Conservation (phyloP, 2,113 vertebrate species). For the Brevimyrus niger region DNA sequence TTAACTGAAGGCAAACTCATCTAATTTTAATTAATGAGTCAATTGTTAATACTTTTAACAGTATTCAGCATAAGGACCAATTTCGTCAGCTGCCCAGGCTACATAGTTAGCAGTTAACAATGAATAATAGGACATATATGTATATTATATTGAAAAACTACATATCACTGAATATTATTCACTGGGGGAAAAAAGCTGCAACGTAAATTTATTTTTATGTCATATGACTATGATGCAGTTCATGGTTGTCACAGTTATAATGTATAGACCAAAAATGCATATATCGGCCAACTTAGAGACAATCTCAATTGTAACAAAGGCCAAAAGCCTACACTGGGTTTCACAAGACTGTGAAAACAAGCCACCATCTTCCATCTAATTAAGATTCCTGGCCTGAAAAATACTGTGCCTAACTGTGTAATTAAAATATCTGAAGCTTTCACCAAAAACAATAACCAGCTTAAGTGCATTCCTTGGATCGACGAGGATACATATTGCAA, state of each 20-base stretch:
- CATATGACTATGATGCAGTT: not conserved
- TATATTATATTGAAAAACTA: not conserved
- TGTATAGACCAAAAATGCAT: not conserved
- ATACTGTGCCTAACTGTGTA: not conserved
- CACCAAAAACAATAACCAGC: not conserved
- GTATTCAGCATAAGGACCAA: not conserved
- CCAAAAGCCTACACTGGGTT: not conserved
- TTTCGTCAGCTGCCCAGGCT: not conserved
- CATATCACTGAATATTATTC: not conserved
- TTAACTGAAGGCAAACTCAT: constrained; percentile 8
- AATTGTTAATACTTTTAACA: no score
- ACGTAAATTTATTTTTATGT: not conserved
- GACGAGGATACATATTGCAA: not conserved
- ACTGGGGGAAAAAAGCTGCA: not conserved
- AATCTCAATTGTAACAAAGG: not conserved
- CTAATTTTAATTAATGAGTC: constrained; percentile 27
- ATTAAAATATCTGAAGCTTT: not conserved
- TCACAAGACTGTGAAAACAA: not conserved
- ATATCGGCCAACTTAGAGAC: not conserved
- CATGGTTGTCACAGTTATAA: not conserved
- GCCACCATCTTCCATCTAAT: not conserved
- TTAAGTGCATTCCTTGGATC: not conserved
- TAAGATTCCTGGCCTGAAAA: not conserved
- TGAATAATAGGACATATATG: not conserved
- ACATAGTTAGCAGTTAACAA: not conserved